Conservation (phyloP, 2,888 invertebrate genomes). For the Byasa hedistus region DNA sequence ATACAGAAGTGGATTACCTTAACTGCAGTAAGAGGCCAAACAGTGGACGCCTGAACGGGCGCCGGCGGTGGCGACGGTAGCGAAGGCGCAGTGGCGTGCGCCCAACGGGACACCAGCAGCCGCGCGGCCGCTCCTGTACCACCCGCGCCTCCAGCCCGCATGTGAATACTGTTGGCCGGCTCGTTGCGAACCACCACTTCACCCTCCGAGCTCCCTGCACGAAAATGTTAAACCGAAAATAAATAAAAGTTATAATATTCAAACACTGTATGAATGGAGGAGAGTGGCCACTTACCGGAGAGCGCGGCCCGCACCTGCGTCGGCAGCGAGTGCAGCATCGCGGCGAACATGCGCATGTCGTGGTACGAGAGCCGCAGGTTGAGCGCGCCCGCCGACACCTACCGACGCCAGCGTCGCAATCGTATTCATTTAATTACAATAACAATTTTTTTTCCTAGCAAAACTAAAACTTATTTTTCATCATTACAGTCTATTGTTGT, state of each 20-base stretch:
- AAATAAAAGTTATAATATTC: not conserved
- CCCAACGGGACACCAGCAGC: slow-evolving; percentile 39
- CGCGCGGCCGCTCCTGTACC: slow-evolving; percentile 33
- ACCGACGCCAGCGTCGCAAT: slow-evolving; percentile 27
- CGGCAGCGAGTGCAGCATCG: slow-evolving; percentile 93
- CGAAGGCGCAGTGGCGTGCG: slow-evolving; percentile 36
- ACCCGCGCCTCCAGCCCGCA: slow-evolving; percentile 46
- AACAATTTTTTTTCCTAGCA: no score
- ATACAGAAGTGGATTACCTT: slow-evolving; percentile 43
- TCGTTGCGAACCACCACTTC: slow-evolving; percentile 42
- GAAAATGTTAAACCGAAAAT: not conserved
- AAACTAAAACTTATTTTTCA: no score
- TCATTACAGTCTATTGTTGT: no score
- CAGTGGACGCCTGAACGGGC: slow-evolving; percentile 72
- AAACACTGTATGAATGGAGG: not conserved
- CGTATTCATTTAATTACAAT: no score
- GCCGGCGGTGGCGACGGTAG: slow-evolving; percentile 37
- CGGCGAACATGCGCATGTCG: slow-evolving; percentile 94
- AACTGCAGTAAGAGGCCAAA: slow-evolving; percentile 58
- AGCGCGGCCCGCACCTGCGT: slow-evolving; percentile 85
- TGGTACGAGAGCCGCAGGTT: slow-evolving; percentile 94
- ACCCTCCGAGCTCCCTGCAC: slow-evolving; percentile 36
- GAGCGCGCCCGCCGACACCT: slow-evolving; percentile 85
- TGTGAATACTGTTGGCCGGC: slow-evolving; percentile 68
- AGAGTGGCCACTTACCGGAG: slow-evolving; percentile 47